These are phyloP conservation scores for Platysteira castanea DNA, from an alignment of 2,113 vertebrate genomes.

Conservation along the genomic window DNA sequence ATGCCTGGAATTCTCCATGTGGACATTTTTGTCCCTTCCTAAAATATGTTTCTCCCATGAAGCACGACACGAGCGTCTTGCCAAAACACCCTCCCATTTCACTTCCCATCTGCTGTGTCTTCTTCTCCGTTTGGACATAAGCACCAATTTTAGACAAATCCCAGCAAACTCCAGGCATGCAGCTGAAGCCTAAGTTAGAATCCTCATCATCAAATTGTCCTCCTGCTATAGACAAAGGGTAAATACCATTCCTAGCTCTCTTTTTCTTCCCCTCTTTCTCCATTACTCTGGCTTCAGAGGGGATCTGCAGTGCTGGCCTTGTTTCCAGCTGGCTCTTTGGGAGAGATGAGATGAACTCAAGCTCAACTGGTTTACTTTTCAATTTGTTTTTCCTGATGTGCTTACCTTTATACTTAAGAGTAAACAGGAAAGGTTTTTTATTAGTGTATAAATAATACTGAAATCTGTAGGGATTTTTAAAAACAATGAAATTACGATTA, in stretches of 20 bases:
- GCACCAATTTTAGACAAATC: slow-evolving; percentile 3
- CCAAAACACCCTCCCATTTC: not conserved
- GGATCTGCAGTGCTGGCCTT: not conserved
- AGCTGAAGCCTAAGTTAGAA: not conserved
- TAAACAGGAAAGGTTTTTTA: not conserved
- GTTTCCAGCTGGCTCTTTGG: not conserved
- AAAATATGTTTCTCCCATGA: not conserved
- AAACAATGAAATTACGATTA: not conserved
- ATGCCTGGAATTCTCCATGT: not conserved
- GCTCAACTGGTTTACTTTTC: not conserved
- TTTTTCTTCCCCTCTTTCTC: not conserved
- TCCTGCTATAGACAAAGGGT: not conserved
- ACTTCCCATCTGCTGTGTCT: not conserved
- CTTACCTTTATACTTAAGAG: not conserved
- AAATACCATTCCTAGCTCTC: accelerated
- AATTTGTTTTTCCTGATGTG: not conserved
- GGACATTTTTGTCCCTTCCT: not conserved
- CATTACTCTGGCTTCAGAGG: not conserved
- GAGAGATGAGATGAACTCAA: not conserved
- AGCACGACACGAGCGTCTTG: not conserved
- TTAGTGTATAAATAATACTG: not conserved
- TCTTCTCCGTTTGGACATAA: not conserved
- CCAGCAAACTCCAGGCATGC: not conserved
- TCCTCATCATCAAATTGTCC: not conserved
- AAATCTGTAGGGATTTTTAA: not conserved